phyloP scores from a whole-genome alignment of 2,113 vertebrate species.

The Nasalis larvatus region DNA sequence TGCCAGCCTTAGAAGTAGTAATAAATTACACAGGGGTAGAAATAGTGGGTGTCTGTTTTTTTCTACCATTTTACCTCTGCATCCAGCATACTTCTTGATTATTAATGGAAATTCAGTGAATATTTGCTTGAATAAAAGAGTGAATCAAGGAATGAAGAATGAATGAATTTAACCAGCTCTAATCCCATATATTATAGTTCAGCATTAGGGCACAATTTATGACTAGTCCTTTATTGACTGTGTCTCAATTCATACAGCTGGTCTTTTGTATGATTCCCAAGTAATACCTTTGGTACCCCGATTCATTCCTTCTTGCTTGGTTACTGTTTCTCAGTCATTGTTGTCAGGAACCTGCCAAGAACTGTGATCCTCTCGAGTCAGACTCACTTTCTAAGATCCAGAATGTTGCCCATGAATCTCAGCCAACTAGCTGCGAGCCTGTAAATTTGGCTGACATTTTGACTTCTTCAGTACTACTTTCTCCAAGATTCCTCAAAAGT shows the following conservation, averaged over 20 bases:
- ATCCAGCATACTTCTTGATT: background rate
- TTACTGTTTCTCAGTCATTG: background rate
- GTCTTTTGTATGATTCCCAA: background rate
- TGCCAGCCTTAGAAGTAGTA: background rate
- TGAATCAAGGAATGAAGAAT: conserved; percentile 1
- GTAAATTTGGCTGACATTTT: background rate
- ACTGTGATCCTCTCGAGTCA: background rate
- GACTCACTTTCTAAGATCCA: background rate
- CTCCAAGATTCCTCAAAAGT: background rate
- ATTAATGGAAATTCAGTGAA: background rate
- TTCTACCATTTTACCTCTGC: background rate
- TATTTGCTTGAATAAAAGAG: conserved; percentile 24
- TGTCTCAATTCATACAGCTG: background rate
- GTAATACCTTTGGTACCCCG: background rate
- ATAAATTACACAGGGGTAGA: background rate
- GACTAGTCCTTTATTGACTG: background rate
- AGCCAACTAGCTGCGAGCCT: background rate
- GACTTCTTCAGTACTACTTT: background rate
- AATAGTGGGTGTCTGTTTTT: background rate
- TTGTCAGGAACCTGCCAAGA: background rate
- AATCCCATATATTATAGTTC: conserved; percentile 3
- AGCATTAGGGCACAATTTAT: background rate
- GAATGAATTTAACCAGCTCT: conserved; percentile 13
- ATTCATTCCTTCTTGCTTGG: background rate
- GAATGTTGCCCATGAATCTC: background rate